Evolutionary conservation across 2,888 invertebrate species (phyloP).

Genomic region (Agrilus mali): DNA sequence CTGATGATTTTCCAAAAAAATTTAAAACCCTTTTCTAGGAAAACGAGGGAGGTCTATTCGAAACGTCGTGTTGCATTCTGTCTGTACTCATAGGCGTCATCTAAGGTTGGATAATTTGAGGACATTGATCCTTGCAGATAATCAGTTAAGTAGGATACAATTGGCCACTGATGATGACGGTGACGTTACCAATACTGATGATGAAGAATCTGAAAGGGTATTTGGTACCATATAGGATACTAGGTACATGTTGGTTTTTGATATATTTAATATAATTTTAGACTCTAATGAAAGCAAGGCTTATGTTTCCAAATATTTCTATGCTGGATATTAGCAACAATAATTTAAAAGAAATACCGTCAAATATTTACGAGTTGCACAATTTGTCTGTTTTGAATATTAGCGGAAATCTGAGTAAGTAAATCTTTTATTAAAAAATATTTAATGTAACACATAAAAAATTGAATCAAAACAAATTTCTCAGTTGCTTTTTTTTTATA

Average conservation of each 20-base stretch:
- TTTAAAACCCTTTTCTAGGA: constrained; percentile 22
- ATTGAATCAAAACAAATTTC: too few species aligned
- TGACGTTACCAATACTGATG: constrained; percentile 42
- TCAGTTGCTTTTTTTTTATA: too few species aligned
- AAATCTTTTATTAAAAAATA: neutral
- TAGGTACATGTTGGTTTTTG: neutral
- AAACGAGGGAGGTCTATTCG: constrained; percentile 51
- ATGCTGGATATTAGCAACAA: constrained; percentile 94
- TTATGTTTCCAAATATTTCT: constrained; percentile 86
- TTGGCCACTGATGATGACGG: constrained; percentile 72
- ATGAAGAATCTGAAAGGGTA: constrained; percentile 51
- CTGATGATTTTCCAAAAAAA: too few species aligned
- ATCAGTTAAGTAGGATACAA: constrained; percentile 68
- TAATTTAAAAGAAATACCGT: constrained; percentile 62
- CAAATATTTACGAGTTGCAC: constrained; percentile 70
- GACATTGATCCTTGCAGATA: constrained; percentile 77
- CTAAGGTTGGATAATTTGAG: constrained; percentile 67
- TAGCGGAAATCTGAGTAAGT: constrained; percentile 61
- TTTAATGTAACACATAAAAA: neutral
- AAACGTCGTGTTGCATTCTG: constrained; percentile 62
- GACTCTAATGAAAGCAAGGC: constrained; percentile 40
- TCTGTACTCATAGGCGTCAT: constrained; percentile 77
- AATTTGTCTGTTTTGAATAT: constrained; percentile 91
- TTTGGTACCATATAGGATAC: neutral
- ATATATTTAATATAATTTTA: constrained; percentile 1